Base-by-base conservation (phyloP, 2,888 invertebrate species). In the Darwinula stevensoni region DNA sequence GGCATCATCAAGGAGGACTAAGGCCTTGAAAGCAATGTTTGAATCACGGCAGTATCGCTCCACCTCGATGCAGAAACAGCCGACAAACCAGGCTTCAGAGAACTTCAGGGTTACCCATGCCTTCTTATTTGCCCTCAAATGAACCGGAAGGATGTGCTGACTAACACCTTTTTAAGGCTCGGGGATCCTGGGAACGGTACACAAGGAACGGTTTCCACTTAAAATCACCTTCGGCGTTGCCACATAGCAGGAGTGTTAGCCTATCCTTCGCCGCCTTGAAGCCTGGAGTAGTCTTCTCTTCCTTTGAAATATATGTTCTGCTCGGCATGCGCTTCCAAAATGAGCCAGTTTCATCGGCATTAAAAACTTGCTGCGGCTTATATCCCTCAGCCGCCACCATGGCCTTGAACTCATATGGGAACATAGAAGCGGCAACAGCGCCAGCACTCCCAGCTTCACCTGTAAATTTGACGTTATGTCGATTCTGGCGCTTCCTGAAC, bases 111-210 rank as follows among this genome's bases (percentile, higher is more conserved):
- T 37, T 16, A 39, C 37, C 40, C 40, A 41, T 6, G 33, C 40
- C 31, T 40, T 40, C 13, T 34, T 30, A 17, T 39, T 39, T 16
- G 37, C 33, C 30, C 35, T 36, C 38, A 37, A 37, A 16, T 39
- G 16, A 15, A 37, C 36, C 12, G 37, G 37, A 14, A 38, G 27
- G 3, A 3, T 15, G 12, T 27, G 18, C 27, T 37, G 36, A 15
- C 35, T 13, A 16, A 30, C 31, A n/a, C 11, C 16, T 30, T 27
- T 36, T 36, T 12, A 36, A 28, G 11, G 35, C 35, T 18, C 35
- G 16, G 9, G 35, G 33, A 14, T 38, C 36, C 22, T 29, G 26
- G 5, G 32, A 18, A n/a, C 29, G 29, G 4, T 37, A 31, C 13
- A 38, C 33, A 26, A 38, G 30, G 5, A 16, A 27, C 4, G 37